These are phyloP conservation scores for Dicrostonyx torquatus DNA, from an alignment of 2,797 vertebrate genomes.

Conservation along the genomic window DNA sequence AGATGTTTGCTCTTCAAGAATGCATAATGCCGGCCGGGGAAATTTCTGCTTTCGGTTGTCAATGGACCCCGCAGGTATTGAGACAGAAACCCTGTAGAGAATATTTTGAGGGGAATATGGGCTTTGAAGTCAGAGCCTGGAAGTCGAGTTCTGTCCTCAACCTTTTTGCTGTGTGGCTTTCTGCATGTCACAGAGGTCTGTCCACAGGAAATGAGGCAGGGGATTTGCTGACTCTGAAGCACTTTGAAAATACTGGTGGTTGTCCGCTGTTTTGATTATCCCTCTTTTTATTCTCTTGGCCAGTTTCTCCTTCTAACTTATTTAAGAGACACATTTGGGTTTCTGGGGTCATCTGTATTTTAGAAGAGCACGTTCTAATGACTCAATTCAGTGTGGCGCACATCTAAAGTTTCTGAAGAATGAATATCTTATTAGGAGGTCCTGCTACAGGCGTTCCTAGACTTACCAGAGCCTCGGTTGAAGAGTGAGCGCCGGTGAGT, in stretches of 20 bases:
- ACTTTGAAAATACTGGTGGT: background rate
- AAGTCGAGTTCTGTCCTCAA: background rate
- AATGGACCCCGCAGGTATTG: background rate
- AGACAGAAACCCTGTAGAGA: background rate
- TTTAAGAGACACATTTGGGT: background rate
- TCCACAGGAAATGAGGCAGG: background rate
- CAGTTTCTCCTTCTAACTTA: slow-evolving; percentile 11
- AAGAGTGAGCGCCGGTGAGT: background rate
- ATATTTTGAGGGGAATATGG: background rate
- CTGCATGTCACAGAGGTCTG: background rate
- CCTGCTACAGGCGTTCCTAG: background rate
- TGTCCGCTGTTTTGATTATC: background rate
- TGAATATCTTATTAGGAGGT: background rate
- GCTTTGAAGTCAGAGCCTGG: background rate
- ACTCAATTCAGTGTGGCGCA: background rate
- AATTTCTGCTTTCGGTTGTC: slow-evolving; percentile 60
- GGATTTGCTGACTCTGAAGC: background rate
- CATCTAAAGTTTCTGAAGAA: background rate
- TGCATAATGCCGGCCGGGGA: background rate
- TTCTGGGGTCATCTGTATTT: background rate
- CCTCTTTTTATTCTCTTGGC: slow-evolving; percentile 14
- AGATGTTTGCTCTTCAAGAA: slow-evolving; percentile 43
- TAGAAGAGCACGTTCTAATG: slow-evolving; percentile 10
- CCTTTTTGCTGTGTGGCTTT: background rate
- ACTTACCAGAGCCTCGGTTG: background rate